Conservation (phyloP, 2,888 invertebrate species). For the Patella ulyssiponensis region DNA sequence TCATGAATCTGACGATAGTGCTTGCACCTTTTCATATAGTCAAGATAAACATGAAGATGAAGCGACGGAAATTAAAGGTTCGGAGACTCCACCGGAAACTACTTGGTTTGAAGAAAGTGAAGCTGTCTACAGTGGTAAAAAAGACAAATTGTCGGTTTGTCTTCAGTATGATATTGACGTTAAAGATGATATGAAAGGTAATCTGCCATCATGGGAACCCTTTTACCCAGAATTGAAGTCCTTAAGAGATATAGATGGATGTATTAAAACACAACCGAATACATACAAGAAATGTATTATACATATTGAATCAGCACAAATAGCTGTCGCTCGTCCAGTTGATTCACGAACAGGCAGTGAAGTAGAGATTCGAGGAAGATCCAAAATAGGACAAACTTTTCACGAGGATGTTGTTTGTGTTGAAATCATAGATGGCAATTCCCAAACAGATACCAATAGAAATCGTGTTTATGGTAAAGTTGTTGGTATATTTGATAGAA, state of each 20-base stretch:
- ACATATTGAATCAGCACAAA: constrained; percentile 28
- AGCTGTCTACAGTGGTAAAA: neutral
- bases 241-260: neutral
- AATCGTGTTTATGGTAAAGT: constrained; percentile 41
- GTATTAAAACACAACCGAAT: constrained; percentile 12
- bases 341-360: neutral
- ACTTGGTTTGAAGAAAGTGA: neutral
- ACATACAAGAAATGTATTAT: constrained; percentile 30
- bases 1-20: no score
- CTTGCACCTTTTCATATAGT: no score
- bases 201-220: neutral
- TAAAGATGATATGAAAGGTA: neutral
- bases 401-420: constrained; percentile 37
- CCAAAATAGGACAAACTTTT: constrained; percentile 37
- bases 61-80: no score
- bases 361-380: constrained; percentile 35
- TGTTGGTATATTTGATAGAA: constrained; percentile 34
- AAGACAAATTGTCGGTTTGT: neutral
- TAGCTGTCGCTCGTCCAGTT: constrained; percentile 18
- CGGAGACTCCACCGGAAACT: neutral
- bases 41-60: no score
- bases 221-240: constrained; percentile 14
- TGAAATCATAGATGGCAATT: constrained; percentile 27
- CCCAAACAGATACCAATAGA: neutral
- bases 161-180: constrained; percentile 7